Base-by-base conservation (phyloP, 2,888 invertebrate species). In the Trisateles emortualis region DNA sequence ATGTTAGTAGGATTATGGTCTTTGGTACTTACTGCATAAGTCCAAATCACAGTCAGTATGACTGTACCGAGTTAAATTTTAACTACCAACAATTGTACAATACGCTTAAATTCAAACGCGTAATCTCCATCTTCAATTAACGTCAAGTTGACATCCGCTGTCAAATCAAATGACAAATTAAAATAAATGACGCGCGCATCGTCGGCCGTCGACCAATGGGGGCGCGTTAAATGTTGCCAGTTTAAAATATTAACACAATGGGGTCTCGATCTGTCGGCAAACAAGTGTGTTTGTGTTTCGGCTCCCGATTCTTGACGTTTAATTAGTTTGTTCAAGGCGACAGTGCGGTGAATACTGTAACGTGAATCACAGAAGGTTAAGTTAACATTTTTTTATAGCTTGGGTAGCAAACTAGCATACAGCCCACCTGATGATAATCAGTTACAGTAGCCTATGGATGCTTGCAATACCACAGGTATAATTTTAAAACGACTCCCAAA, bases 121-220 rank as follows among this genome's bases (percentile, higher is more conserved):
- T 68, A 72, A 65, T 68, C 70, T 69, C 74, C 45, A 71, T 60
- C 64, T 71, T 65, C 66, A 71, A 68, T 77, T 72, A 68, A 66
- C 59, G 56, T 71, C 59, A 74, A 74, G 68, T 68, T 71, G 74
- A 71, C 74, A 74, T 60, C 51, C 46, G 52, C 73, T 78, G 76
- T 76, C 85, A 81, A 77, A 78, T 76, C 76, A 76, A 79, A 75
- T 76, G 82, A 85, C 86, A 84, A 90, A 92, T 92, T 92, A 90
- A 90, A 92, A 90, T 90, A 90, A 90, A 92, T 92, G 92, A 90
- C 90, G 83, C 74, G 85, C 87, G 82, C 81, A 80, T 83, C 83
- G 81, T 77, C 61, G 64, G 39, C 46, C 57, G 33, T 56, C 74
- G 64, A 76, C 86, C 86, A 87, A 87, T 87, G 82, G 75, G 79